Evolutionary conservation across 2,888 invertebrate species (phyloP), one percentile per base, ranked within the genome.

Genomic region (Rhingia rostrata): DNA sequence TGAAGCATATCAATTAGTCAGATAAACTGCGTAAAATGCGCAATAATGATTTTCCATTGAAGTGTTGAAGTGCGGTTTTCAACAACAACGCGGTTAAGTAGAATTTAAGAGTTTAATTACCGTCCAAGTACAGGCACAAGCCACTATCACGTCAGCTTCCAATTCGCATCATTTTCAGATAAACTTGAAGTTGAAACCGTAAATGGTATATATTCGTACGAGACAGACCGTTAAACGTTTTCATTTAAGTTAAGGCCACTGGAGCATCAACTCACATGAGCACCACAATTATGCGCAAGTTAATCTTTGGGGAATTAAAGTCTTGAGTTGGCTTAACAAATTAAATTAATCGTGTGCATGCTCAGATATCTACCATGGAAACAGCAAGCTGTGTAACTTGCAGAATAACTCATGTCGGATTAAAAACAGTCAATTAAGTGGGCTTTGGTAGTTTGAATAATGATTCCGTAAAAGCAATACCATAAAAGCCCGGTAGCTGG

Each of bases 1-100:
- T 66, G 41, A 61, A 82, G 60, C 60, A 78, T 45, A 83, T 78
- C 82, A 83, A 78, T 83, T 83, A 78, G 82, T 78, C 67, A 73
- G 73, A 67, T 67, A 45, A 73, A 37, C 35, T 51, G 61, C 66
- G 77, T 82, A 61, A 67, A 82, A 66, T 66, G 43, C 51, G 22
- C 63, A 67, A 39, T 69, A 83, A 69, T 82, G 77, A 70, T 22
- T 61, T 72, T 43, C 47, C 43, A n/a, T 56, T 56, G 35, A 66
- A 58, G 58, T 35, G 70, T 78, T 73, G 78, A 67, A 22, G 22
- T 66, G 75, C 41, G 47, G 32, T 58, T 75, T 70, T 64, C 60
- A 47, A 77, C 75, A 72, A 53, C 64, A 56, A 53, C 14, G 14
- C 61, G 45, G 41, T 41, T 10, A 35, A 75, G 51, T 47, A 45